Evolutionary conservation across 1,140 invertebrate species (phyloP), one percentile per base, ranked within the genome.

Genomic region (Trypoxylus dichotomus): DNA sequence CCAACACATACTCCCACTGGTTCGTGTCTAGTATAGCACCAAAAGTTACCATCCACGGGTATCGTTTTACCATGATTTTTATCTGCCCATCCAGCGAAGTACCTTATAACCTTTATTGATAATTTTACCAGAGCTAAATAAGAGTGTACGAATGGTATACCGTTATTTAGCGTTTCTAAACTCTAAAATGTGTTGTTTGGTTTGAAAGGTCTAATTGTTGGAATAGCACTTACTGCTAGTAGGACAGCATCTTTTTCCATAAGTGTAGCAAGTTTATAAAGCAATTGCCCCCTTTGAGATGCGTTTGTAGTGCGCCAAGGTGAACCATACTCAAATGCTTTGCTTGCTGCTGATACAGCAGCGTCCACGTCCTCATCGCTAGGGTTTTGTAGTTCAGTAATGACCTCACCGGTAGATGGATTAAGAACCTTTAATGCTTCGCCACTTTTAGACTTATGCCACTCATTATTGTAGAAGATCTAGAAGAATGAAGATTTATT

Each of bases 401-500:
- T 98, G 0, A 91, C 88, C 86, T 98, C 88, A 27, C 93, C 97
- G 3, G 92, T 98, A 2, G 94, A 83, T 0, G 98, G 98, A 86
- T 99, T 98, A 21, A 96, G 86, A 0, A 96, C 96, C 19, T 90
- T 88, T 86, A 99, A 37, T 0, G 93, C 97, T 87, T 96, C 95
- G 0, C 95, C 95, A 71, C 92, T 94, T 58, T 90, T 90, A 0
- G 97, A 94, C 84, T 97, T 94, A 78, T 94, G 92, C 94, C 95
- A 99, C 88, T 99, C 96, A 88, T 99, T 99, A 87, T 99, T 97
- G 78, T 99, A 98, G 84, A 99, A 99, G 68, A 99, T 89, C 97
- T 99, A 83, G 2, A 89, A 87, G 77, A 79, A 41, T 87, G 32
- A 37, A 37, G 0, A 37, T 5, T 37, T 5, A 37, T 5, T 37